phyloP scores from a whole-genome alignment of 2,797 vertebrate species.

The Merluccius polli region DNA sequence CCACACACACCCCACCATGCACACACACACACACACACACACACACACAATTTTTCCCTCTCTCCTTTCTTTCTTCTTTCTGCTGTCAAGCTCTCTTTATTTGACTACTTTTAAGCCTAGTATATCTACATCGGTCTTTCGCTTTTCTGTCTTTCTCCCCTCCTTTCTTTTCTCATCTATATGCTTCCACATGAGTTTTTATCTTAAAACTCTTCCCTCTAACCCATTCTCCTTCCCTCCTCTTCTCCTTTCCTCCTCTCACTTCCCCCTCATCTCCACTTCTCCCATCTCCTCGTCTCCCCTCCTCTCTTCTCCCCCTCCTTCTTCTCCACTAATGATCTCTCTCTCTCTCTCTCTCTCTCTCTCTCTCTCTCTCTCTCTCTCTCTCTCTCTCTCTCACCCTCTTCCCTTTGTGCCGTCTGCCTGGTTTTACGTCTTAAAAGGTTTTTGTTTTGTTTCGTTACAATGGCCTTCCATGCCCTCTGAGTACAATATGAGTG shows the following conservation, averaged over 20 bases:
- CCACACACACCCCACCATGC: no score
- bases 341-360: conserved; percentile 44
- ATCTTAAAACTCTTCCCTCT: conserved; percentile 59
- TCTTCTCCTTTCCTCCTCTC: conserved; percentile 29
- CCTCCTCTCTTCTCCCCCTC: conserved; percentile 32
- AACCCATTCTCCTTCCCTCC: background rate
- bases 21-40: no score
- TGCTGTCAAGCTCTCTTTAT: background rate
- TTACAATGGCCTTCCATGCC: conserved; percentile 72
- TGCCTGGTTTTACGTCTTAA: conserved; percentile 71
- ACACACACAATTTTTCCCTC: no score
- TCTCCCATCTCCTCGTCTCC: background rate
- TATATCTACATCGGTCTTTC: conserved; percentile 45
- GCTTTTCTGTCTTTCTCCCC: conserved; percentile 42
- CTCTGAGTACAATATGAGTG: conserved; percentile 71
- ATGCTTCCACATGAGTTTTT: conserved; percentile 45
- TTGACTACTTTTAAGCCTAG: background rate
- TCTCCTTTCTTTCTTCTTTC: no score
- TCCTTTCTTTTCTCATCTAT: conserved; percentile 7
- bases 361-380: conserved; percentile 33
- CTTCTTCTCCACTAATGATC: conserved; percentile 61
- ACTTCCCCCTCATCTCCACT: conserved; percentile 14
- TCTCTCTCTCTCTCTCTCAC: conserved; percentile 53
- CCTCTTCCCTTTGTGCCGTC: conserved; percentile 67
- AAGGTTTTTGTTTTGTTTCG: conserved; percentile 65